Conservation (phyloP, 2,797 vertebrate species). For the Gila robusta region DNA sequence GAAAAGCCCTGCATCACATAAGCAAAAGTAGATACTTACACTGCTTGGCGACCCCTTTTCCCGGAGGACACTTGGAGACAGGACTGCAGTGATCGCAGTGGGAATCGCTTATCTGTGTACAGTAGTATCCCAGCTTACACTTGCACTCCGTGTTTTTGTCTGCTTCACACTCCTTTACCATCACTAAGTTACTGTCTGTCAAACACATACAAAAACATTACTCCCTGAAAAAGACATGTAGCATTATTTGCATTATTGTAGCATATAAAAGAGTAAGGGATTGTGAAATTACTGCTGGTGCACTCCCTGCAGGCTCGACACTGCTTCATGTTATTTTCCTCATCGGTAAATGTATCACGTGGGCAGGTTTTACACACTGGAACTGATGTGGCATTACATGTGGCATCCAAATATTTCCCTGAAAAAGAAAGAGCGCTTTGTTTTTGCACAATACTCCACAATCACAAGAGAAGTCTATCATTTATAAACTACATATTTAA, state of each 20-base stretch:
- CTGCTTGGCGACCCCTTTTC: not conserved
- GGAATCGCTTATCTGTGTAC: not conserved
- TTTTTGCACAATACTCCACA: not conserved
- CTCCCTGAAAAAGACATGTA: not conserved
- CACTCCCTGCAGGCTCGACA: slow-evolving; percentile 59
- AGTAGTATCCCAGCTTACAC: slow-evolving; percentile 30
- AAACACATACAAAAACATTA: slow-evolving; percentile 16
- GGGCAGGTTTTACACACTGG: slow-evolving; percentile 60
- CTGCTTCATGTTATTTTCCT: not conserved
- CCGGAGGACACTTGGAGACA: not conserved
- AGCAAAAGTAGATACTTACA: not conserved
- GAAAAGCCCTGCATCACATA: not conserved
- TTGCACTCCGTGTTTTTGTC: slow-evolving; percentile 31
- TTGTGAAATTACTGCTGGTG: slow-evolving; percentile 58
- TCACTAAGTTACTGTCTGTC: not conserved
- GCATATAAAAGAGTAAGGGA: not conserved
- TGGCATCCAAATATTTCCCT: slow-evolving; percentile 57
- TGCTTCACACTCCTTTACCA: not conserved
- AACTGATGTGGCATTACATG: rapidly evolving
- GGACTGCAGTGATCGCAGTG: not conserved
- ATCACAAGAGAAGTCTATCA: not conserved
- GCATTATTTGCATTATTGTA: not conserved
- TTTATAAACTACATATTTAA: not conserved
- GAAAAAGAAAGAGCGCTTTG: slow-evolving; percentile 14
- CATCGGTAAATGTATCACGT: slow-evolving; percentile 3